These are phyloP conservation scores for Hemaris fuciformis DNA, from an alignment of 2,888 invertebrate genomes.

Conservation along the genomic window DNA sequence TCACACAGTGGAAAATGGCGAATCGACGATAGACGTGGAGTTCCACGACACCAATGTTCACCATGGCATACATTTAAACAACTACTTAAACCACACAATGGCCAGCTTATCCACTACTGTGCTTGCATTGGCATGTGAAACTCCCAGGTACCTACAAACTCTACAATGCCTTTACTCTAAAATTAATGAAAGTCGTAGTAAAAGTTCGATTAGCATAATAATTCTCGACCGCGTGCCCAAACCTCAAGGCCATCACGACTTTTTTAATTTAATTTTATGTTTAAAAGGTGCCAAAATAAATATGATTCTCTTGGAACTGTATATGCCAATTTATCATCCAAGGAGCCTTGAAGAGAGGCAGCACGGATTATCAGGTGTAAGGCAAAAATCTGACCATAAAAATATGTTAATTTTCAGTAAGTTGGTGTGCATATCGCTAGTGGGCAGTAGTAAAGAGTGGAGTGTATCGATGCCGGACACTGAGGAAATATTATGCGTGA, in stretches of 20 bases:
- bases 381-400: not conserved
- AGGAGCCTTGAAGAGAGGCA: too few relatives aligned
- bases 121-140: conserved; percentile 88
- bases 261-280: too few relatives aligned
- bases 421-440: conserved; percentile 87
- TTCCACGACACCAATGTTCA: conserved; percentile 96
- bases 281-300: too few relatives aligned
- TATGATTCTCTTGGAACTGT: too few relatives aligned
- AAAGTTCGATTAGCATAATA: too few relatives aligned
- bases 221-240: too few relatives aligned
- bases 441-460: conserved; percentile 94
- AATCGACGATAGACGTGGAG: conserved; percentile 94
- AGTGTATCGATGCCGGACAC: conserved; percentile 87
- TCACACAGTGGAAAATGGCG: conserved; percentile 86
- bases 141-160: conserved; percentile 78
- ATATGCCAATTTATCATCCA: too few relatives aligned
- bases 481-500: conserved; percentile 87
- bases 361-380: too few relatives aligned
- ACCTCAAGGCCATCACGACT: too few relatives aligned
- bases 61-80: conserved; percentile 93
- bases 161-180: not conserved
- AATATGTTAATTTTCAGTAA: conserved; percentile 75
- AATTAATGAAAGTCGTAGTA: too few relatives aligned
- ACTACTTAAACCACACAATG: conserved; percentile 92
- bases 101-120: conserved; percentile 92